Evolutionary conservation across 2,888 invertebrate species (phyloP), one percentile per base, ranked within the genome.

Genomic region (Anorthoa munda): DNA sequence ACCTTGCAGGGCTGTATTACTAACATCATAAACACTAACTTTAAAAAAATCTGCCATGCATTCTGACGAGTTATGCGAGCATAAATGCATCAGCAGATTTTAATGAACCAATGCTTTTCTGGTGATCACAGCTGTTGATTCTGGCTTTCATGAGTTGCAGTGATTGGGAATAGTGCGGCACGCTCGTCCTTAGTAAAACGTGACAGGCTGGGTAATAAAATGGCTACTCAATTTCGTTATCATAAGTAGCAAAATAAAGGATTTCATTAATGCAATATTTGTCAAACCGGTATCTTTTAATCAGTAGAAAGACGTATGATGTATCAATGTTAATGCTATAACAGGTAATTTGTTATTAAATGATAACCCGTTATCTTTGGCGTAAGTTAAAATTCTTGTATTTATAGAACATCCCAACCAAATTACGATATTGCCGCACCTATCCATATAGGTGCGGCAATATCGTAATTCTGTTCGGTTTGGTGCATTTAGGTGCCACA

Each of bases 301-400:
- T 59, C 50, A 2, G 21, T 18, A 23, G 13, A 59, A 45, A 45
- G 39, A 18, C 50, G 26, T 71, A 58, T 5, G 4, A 23, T 2
- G 15, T n/a, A 31, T 56, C 46, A 48, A 45, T 48, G 48, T 23
- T 48, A 55, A 39, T 71, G n/a, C 55, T 23, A 39, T 13, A 26
- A 1, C 15, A 13, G 45, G 26, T 53, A 31, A 55, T 23, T 63
- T 23, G 13, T n/a, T n/a, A 72, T 53, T 72, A 48, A 23, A 13
- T 55, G 64, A 73, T 73, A 64, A 23, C 0, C 13, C 12, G 5
- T 55, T 55, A 72, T 72, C 73, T n/a, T 48, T 46, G 45, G n/a
- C 26, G 45, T 72, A 50, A 71, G 21, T 26, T 58, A 50, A 50
- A 58, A 53, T 4, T 63, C 1, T 7, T 53, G n/a, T 72, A 63